Evolutionary conservation across 2,797 vertebrate species (phyloP).

Genomic region (Eulemur rubriventer): DNA sequence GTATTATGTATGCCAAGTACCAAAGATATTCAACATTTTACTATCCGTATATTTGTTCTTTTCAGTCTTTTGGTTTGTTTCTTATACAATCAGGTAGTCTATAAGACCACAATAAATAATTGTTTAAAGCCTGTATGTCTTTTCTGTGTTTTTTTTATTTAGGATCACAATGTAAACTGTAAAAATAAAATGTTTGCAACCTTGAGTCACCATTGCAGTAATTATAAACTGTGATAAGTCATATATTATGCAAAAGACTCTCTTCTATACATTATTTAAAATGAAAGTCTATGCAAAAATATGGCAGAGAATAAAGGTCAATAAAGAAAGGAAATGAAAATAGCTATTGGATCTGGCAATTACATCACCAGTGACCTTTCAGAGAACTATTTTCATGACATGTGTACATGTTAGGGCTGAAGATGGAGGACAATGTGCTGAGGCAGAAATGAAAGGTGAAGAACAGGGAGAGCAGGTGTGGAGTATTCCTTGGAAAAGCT

Average conservation of each 20-base stretch:
- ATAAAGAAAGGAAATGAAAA: neutral
- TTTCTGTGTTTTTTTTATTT: neutral
- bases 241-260: neutral
- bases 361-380: neutral
- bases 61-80: neutral
- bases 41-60: neutral
- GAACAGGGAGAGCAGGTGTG: neutral
- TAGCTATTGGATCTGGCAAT: neutral
- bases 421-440: neutral
- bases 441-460: neutral
- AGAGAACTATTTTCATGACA: neutral
- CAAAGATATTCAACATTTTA: neutral
- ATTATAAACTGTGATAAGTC: neutral
- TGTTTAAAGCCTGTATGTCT: neutral
- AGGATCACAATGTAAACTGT: neutral
- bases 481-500: neutral
- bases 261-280: neutral
- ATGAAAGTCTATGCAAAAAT: neutral
- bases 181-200: slow-evolving; percentile 15
- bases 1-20: neutral
- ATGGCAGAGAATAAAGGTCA: neutral
- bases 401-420: neutral
- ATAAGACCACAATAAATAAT: neutral
- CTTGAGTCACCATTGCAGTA: neutral
- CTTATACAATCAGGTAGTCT: neutral